Conservation (phyloP, 2,797 vertebrate species). For the Argya squamiceps region DNA sequence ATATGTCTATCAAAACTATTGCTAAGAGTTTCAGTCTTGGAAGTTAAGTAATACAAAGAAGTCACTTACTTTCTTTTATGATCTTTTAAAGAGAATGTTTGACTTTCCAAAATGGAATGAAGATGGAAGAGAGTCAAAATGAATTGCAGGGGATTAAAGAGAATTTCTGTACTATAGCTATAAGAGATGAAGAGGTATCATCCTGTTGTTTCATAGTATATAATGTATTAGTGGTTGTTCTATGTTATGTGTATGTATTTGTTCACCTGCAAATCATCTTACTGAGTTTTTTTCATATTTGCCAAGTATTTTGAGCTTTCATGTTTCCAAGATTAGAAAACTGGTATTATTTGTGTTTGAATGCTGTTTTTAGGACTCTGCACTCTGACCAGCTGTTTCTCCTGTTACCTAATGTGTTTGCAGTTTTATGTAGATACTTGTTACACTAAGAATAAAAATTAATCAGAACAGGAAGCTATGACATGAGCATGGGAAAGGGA, state of each 20-base stretch:
- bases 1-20: neutral
- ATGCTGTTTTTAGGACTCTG: neutral
- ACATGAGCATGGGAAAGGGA: neutral
- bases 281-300: neutral
- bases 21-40: neutral
- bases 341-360: neutral
- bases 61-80: neutral
- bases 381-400: neutral
- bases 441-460: neutral
- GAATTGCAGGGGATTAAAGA: constrained; percentile 67
- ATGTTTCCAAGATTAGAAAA: neutral
- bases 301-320: neutral
- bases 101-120: constrained; percentile 50
- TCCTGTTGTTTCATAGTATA: constrained; percentile 4
- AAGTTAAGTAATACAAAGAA: neutral
- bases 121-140: neutral
- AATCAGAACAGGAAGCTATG: neutral
- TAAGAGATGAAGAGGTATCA: constrained; percentile 80
- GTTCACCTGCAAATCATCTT: neutral
- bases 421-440: neutral
- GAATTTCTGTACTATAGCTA: constrained; percentile 72
- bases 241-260: neutral
- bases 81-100: constrained; percentile 67
- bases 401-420: neutral
- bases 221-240: neutral